phyloP scores from a whole-genome alignment of 2,797 vertebrate species.

The Eulemur albifrons region DNA sequence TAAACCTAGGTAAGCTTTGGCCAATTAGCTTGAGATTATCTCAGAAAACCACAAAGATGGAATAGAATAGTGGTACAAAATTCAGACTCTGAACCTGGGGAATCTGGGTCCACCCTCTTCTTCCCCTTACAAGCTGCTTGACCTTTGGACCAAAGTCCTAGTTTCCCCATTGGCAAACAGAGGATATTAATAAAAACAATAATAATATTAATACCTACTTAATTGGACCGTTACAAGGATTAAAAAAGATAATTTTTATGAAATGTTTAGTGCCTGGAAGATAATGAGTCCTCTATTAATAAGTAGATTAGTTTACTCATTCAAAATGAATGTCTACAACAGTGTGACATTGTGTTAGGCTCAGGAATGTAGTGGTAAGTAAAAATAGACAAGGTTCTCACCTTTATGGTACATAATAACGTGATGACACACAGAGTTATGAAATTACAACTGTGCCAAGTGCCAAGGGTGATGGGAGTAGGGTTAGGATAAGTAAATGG shows the following conservation, averaged over 20 bases:
- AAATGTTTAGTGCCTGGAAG: background rate
- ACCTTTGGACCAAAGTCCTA: background rate
- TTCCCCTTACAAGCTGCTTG: background rate
- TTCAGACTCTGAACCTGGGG: background rate
- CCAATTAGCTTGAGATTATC: conserved; percentile 5
- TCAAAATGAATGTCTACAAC: background rate
- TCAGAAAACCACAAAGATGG: background rate
- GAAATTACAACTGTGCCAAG: background rate
- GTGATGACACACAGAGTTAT: background rate
- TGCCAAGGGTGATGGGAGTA: background rate
- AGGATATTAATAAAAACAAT: background rate
- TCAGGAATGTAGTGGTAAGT: background rate
- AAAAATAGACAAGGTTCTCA: background rate
- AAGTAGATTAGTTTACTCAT: background rate
- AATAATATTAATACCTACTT: background rate
- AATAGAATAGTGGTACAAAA: background rate
- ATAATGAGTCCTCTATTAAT: background rate
- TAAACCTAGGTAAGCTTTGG: background rate
- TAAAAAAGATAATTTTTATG: conserved; percentile 7
- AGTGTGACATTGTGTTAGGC: background rate
- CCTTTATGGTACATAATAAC: background rate
- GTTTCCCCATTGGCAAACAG: background rate
- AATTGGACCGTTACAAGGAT: background rate
- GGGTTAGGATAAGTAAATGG: background rate
- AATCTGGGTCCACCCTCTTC: background rate